These are phyloP conservation scores for Danio albolineatus DNA, from an alignment of 2,797 vertebrate species.

Conservation along the genomic window DNA sequence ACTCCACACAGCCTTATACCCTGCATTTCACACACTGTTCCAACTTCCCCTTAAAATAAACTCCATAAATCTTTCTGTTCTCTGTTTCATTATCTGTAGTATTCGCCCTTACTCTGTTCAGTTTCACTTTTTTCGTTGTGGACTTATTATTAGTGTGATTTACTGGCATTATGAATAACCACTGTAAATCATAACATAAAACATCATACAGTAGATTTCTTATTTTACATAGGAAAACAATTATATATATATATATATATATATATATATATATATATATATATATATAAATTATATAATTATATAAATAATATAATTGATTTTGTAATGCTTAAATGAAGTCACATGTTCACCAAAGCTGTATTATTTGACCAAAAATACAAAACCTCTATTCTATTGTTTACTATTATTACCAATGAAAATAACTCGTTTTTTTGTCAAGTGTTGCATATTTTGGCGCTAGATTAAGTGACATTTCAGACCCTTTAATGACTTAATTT, in stretches of 20 bases:
- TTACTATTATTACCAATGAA: neutral
- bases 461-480: too few species aligned
- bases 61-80: neutral
- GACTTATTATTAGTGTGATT: slow-evolving; percentile 2
- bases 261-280: too few species aligned
- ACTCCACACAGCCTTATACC: neutral
- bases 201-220: neutral
- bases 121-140: neutral
- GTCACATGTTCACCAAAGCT: neutral
- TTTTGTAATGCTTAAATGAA: neutral
- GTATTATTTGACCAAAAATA: neutral
- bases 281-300: too few species aligned
- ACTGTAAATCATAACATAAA: neutral
- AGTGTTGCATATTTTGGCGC: too few species aligned
- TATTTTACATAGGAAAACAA: neutral
- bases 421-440: too few species aligned
- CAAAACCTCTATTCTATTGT: neutral
- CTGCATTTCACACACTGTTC: neutral
- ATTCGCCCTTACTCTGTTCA: neutral
- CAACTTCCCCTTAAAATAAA: neutral
- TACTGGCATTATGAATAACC: neutral
- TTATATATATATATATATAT: too few species aligned
- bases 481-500: too few species aligned
- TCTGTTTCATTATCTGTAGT: neutral
- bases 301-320: too few species aligned